Base-by-base conservation (phyloP, 1,140 invertebrate genomes). In the Chironomus striatipennis region DNA sequence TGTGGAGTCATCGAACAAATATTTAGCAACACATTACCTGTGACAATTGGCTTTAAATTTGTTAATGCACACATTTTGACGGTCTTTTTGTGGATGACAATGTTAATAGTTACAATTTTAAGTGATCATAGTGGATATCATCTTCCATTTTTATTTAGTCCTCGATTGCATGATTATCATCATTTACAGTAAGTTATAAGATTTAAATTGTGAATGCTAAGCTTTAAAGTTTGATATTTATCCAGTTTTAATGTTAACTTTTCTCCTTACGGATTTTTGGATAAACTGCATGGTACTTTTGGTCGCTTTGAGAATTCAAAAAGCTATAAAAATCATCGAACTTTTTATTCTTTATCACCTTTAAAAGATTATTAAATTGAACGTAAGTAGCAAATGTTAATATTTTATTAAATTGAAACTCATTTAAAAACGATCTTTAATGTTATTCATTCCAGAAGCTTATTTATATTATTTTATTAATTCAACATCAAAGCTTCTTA, bases 91-190 rank as follows among this genome's bases (percentile, higher is more conserved):
- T 95, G 93, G 90, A 91, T 93, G 77, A 86, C 86, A 1, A 79
- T 94, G 73, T 93, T 91, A 1, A 87, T 93, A 67, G 79, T 93
- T 15, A 91, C 90, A 8, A 94, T 93, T 0, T 86, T 94, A 42
- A 92, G 93, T 78, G 88, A 92, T 57, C 94, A 96, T 80, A 91
- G 91, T 72, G 94, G 94, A 5, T 96, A 95, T 79, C 93, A 95
- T 81, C 86, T 95, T 76, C 94, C 94, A 0, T 91, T 95, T 78
- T 89, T 94, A 75, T 90, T 90, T 1, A 94, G 92, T 5, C 92
- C 93, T 8, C 92, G 95, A 81, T 90, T 91, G 20, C 94, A 96
- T 79, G 94, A 96, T 83, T 96, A 91, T 81, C 94, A 96, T 81
- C 94, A 96, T 82, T 84, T 92, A 75, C 93, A 93, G 93, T 93